These are phyloP conservation scores for Cephus sareptanus DNA, from an alignment of 2,888 invertebrate genomes.

Conservation along the genomic window DNA sequence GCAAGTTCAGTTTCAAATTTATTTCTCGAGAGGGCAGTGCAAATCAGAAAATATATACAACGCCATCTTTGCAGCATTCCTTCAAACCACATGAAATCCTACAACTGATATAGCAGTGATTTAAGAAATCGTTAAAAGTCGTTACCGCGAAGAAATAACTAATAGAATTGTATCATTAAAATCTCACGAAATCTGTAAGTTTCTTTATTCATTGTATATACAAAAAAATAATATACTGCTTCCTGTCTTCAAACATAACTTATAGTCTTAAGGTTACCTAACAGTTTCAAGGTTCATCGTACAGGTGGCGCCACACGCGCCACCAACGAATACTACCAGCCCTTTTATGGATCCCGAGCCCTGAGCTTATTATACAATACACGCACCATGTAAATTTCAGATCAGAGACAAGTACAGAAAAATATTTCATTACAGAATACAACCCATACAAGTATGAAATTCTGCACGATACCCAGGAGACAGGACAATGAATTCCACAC, in stretches of 20 bases:
- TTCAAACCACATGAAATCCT: not conserved
- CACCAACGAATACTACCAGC: not conserved
- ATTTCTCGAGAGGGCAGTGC: not conserved
- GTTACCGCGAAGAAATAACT: not conserved
- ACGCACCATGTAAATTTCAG: not conserved
- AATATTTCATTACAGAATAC: not conserved
- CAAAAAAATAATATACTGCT: not conserved
- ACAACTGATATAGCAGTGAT: not conserved
- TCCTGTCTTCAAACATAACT: not conserved
- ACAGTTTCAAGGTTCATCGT: not conserved
- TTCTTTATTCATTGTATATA: not conserved
- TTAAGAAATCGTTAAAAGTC: not conserved
- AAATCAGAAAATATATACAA: not conserved
- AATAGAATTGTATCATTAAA: not conserved
- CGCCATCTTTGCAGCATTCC: not conserved
- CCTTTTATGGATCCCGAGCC: not conserved
- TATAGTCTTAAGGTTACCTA: not conserved
- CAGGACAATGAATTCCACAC: not conserved
- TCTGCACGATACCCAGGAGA: not conserved
- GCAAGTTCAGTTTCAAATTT: not conserved
- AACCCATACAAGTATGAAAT: not conserved
- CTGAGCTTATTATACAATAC: not conserved
- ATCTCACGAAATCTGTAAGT: not conserved
- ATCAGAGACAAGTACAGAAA: not conserved
- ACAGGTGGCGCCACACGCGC: not conserved